Evolutionary conservation across 1,140 invertebrate species (phyloP), one percentile per base, ranked within the genome.

Genomic region (Cydia amplana): DNA sequence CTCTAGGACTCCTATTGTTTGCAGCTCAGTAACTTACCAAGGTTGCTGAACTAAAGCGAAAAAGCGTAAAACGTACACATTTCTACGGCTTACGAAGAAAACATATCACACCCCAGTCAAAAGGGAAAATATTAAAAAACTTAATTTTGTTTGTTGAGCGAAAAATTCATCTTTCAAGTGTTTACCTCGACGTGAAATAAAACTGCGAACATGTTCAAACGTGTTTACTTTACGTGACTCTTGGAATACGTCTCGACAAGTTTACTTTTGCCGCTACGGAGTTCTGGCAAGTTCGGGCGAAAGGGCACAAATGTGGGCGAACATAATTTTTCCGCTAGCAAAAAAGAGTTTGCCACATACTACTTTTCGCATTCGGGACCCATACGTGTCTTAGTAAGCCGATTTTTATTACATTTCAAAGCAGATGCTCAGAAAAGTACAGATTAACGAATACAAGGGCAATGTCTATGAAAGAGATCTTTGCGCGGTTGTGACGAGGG

Each of bases 351-450:
- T 28, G 49, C 70, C 63, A 25, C 40, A 74, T 73, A 43, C 73
- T 78, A 80, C 82, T 83, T 82, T 80, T 79, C 81, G 25, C 74
- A 80, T 79, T 80, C 74, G 75, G 81, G 73, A 40, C 74, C 75
- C 82, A 83, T 82, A 87, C 77, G 81, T 85, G 79, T 78, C 78
- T 79, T 74, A 63, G 51, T 84, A 87, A 87, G 86, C 80, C 83
- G 82, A 82, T 87, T 86, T 87, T 87, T 87, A 87, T 87, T 86
- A 86, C 84, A 74, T 80, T 79, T 86, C 81, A 85, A 87, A 86
- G 83, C 79, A 83, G 72, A 79, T 78, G 75, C 78, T 84, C 79
- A 81, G 74, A 79, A 82, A 82, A 79, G 77, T 81, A 82, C 73
- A 80, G 80, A 83, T 83, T 83, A 83, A 78, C 79, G 60, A 78